Conservation (phyloP, 2,888 invertebrate species). For the Chrysina gloriosa region DNA sequence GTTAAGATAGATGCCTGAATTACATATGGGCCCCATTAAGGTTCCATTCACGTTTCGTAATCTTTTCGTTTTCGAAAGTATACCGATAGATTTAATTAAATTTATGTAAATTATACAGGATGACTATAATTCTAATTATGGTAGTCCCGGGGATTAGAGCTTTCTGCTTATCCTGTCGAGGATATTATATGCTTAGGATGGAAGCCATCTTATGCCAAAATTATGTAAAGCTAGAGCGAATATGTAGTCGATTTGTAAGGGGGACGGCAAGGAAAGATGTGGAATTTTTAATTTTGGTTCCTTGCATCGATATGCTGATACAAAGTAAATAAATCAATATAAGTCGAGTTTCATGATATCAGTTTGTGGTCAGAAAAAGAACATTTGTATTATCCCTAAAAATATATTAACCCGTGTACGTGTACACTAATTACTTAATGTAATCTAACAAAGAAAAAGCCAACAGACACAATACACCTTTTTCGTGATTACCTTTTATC, state of each 20-base stretch:
- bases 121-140: slow-evolving; percentile 23
- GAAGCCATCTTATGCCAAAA: slow-evolving; percentile 6
- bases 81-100: slow-evolving; percentile 31
- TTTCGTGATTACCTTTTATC: slow-evolving; percentile 6
- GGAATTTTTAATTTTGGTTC: no score
- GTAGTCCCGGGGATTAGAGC: slow-evolving; percentile 2
- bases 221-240: slow-evolving; percentile 47
- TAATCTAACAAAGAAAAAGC: neutral
- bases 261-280: no score
- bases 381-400: neutral
- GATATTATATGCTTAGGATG: slow-evolving; percentile 2
- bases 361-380: no score
- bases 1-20: slow-evolving; percentile 48
- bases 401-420: neutral
- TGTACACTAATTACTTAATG: slow-evolving; percentile 14
- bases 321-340: no score
- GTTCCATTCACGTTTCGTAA: slow-evolving; percentile 14
- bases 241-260: no score
- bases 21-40: slow-evolving; percentile 14
- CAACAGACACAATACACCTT: slow-evolving; percentile 1
- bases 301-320: no score
- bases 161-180: slow-evolving; percentile 9
- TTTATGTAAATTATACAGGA: slow-evolving; percentile 35
- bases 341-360: no score
- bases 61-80: slow-evolving; percentile 21